These are phyloP conservation scores for Phenacoccus solenopsis DNA, from an alignment of 1,140 invertebrate species.

Conservation along the genomic window DNA sequence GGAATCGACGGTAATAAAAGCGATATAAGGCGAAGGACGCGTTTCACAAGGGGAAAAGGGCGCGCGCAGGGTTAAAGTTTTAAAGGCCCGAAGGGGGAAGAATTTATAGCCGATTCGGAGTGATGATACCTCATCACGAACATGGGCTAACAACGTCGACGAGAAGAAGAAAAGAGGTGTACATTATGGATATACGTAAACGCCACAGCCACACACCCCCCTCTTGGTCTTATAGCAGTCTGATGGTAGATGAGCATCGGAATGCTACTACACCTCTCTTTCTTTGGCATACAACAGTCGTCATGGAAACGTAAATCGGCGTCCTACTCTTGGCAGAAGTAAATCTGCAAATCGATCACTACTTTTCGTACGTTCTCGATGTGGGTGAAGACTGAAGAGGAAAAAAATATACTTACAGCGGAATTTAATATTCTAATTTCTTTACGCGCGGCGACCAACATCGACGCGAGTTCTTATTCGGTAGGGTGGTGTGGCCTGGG, in stretches of 20 bases:
- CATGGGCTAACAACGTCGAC: not conserved
- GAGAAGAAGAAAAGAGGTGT: not conserved
- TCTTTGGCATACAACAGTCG: not conserved
- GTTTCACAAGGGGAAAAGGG: too few species aligned
- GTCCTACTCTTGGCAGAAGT: not conserved
- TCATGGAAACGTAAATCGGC: not conserved
- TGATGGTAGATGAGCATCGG: not conserved
- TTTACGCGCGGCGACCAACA: too few species aligned
- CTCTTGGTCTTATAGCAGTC: too few species aligned
- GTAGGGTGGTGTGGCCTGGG: too few species aligned
- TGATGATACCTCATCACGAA: conserved; percentile 1
- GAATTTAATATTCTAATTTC: not conserved
- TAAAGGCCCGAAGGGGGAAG: not conserved
- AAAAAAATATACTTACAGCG: not conserved
- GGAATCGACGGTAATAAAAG: not conserved
- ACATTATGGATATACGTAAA: not conserved
- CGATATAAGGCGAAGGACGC: not conserved
- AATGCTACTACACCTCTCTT: too few species aligned
- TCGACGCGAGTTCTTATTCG: not conserved
- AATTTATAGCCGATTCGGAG: not conserved
- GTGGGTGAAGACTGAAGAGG: too few species aligned
- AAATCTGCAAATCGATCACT: conserved; percentile 1
- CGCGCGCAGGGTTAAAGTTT: not conserved
- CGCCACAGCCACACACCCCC: not conserved
- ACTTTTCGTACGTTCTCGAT: not conserved